phyloP scores from a whole-genome alignment of 1,140 invertebrate species.

The Conopomorpha cramerella region DNA sequence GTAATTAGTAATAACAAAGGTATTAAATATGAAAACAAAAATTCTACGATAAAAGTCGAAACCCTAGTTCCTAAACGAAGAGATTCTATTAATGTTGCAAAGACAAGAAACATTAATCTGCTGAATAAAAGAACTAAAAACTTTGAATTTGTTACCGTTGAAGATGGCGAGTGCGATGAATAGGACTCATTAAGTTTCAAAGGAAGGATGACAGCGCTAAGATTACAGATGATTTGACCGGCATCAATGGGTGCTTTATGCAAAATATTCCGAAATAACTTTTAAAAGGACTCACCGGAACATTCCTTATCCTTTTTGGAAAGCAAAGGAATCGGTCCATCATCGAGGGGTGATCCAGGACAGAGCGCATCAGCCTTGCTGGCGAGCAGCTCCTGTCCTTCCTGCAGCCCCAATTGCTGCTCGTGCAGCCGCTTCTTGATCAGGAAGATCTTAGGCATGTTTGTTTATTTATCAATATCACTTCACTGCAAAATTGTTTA shows the following conservation, averaged over 20 bases:
- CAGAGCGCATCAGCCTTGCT: conserved; percentile 58
- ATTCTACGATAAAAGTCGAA: too few relatives aligned
- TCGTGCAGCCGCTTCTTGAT: conserved; percentile 87
- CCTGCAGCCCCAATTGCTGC: conserved; percentile 81
- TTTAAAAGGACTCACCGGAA: conserved; percentile 22
- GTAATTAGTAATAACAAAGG: too few relatives aligned
- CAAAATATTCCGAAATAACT: not conserved
- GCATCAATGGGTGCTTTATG: conserved; percentile 7
- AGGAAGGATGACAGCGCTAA: conserved; percentile 7
- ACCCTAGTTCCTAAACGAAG: too few relatives aligned
- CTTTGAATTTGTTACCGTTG: conserved; percentile 1
- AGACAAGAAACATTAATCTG: not conserved
- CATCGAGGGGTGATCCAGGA: conserved; percentile 53
- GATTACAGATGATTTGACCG: conserved; percentile 4
- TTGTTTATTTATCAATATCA: conserved; percentile 33
- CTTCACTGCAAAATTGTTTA: conserved; percentile 38
- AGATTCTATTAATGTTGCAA: too few relatives aligned
- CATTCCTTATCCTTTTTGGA: conserved; percentile 62
- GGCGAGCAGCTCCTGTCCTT: conserved; percentile 72
- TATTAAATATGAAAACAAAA: too few relatives aligned
- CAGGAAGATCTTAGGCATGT: conserved; percentile 89
- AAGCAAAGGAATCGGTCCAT: conserved; percentile 64
- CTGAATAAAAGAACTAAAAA: conserved; percentile 1
- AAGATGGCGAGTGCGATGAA: too few relatives aligned
- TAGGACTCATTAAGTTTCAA: not conserved